Percentiles rank a stretch among this genome's conserved stretches.
Evolutionary conservation across 2,888 invertebrate genomes (phyloP).

Genomic region (Tridacna gigas): DNA sequence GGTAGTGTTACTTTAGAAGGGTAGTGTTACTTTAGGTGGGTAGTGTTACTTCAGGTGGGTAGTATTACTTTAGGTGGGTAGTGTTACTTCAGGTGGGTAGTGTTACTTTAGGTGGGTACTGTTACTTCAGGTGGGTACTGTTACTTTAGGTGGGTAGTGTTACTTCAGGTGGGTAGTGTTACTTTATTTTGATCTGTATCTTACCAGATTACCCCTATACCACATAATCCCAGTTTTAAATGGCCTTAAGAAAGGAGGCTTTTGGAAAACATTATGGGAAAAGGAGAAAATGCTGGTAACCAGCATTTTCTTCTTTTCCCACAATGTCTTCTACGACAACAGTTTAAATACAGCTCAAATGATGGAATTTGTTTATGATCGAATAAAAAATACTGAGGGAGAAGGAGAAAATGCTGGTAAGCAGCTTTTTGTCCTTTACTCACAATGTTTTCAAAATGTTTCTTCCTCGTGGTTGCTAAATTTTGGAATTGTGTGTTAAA

Average conservation of each 20-base stretch:
- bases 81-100: slow-evolving; percentile 75
- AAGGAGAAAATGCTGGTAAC: background rate
- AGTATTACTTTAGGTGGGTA: too few species aligned
- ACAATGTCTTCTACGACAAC: background rate
- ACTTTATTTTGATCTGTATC: too few species aligned
- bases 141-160: too few species aligned
- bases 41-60: slow-evolving; percentile 75
- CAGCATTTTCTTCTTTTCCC: background rate
- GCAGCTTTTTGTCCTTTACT: background rate
- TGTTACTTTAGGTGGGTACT: slow-evolving; percentile 86
- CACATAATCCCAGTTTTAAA: background rate
- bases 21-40: too few species aligned
- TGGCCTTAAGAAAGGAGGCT: background rate
- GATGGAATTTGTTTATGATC: background rate
- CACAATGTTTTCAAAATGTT: background rate
- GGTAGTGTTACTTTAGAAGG: too few species aligned
- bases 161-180: slow-evolving; percentile 67
- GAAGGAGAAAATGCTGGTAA: background rate
- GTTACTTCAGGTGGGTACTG: slow-evolving; percentile 83
- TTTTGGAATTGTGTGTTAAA: too few species aligned
- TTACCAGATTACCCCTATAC: background rate
- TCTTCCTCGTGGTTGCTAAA: too few species aligned
- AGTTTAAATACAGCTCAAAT: background rate
- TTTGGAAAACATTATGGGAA: background rate
- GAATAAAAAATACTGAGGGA: background rate